A percentile compares a stretch with the other conserved stretches of the same genome.
phyloP scores from a whole-genome alignment of 2,888 invertebrate genomes.

The Aethes cnicana region DNA sequence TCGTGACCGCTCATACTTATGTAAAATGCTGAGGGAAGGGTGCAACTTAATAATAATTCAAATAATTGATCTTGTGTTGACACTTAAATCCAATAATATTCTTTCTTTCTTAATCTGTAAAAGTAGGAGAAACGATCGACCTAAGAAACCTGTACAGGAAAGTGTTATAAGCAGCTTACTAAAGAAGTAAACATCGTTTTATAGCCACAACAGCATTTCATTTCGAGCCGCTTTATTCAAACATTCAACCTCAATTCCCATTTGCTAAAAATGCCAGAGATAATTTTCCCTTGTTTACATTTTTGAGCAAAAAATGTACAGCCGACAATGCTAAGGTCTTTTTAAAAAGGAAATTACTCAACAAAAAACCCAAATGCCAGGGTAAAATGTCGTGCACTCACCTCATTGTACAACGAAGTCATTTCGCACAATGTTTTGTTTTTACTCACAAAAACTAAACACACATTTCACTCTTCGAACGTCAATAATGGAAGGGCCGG shows the following conservation, averaged over 20 bases:
- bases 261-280: conserved; percentile 25
- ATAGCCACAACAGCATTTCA: conserved; percentile 26
- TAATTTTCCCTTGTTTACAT: conserved; percentile 30
- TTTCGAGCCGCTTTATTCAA: conserved; percentile 24
- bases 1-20: no score
- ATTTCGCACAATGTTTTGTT: conserved; percentile 61
- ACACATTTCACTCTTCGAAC: conserved; percentile 60
- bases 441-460: conserved; percentile 59
- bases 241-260: conserved; percentile 28
- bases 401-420: conserved; percentile 76
- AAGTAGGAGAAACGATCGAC: conserved; percentile 28
- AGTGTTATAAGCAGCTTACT: conserved; percentile 32
- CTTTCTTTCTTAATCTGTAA: conserved; percentile 22
- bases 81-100: no score
- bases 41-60: no score
- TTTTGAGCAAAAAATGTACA: conserved; percentile 32
- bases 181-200: conserved; percentile 22
- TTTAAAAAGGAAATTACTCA: conserved; percentile 58
- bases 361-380: conserved; percentile 73
- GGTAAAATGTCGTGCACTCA: conserved; percentile 74
- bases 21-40: no score
- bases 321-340: conserved; percentile 42
- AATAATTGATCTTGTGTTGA: no score
- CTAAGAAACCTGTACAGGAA: conserved; percentile 32
- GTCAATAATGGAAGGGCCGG: conserved; percentile 12